phyloP scores from a whole-genome alignment of 2,113 vertebrate genomes.

The Echinops telfairi region DNA sequence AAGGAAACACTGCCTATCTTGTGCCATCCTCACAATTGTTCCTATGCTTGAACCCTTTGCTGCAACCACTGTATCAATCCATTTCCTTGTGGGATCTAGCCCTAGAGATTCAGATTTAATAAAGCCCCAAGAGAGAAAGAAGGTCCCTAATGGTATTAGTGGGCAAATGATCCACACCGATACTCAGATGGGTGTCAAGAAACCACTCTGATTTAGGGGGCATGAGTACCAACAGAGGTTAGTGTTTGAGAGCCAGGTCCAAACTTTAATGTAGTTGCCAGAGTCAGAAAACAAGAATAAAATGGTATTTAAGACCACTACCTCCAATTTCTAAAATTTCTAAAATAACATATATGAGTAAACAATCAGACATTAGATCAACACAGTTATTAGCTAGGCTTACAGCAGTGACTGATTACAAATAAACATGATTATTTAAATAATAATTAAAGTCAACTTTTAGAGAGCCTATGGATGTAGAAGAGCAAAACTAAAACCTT shows the following conservation, averaged over 20 bases:
- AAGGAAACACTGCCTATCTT: too few relatives aligned
- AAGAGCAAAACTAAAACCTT: neutral
- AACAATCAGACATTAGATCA: conserved; percentile 33
- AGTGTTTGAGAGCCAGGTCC: neutral
- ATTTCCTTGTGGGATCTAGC: neutral
- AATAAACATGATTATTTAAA: conserved; percentile 42
- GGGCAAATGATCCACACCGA: conserved; percentile 1
- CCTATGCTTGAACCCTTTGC: too few relatives aligned
- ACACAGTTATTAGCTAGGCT: neutral
- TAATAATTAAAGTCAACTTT: conserved; percentile 9
- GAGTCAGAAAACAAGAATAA: neutral
- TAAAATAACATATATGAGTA: conserved; percentile 26
- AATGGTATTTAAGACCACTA: conserved; percentile 22
- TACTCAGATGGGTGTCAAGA: neutral
- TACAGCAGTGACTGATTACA: conserved; percentile 1
- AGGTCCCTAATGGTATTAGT: neutral
- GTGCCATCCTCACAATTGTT: too few relatives aligned
- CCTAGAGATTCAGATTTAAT: conserved; percentile 45
- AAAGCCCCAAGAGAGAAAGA: conserved; percentile 26
- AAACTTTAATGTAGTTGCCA: conserved; percentile 44
- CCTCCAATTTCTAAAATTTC: conserved; percentile 53
- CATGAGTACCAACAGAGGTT: neutral
- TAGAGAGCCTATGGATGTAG: neutral
- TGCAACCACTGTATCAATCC: too few relatives aligned
- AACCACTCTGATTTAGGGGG: conserved; percentile 11